Evolutionary conservation across 1,140 invertebrate species (phyloP).

Genomic region (Agrilus planipennis): DNA sequence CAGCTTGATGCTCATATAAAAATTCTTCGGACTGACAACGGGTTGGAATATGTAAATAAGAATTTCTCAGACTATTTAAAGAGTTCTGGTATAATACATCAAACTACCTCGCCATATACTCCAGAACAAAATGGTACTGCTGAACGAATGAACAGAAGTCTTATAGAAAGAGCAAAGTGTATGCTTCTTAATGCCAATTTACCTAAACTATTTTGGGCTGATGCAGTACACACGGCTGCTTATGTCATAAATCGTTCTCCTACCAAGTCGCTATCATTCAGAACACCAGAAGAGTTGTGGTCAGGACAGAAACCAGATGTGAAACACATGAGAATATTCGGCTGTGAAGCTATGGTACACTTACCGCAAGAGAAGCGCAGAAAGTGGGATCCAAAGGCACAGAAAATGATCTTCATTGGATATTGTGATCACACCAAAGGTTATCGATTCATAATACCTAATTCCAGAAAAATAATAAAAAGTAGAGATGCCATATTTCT

Average conservation of each 20-base stretch:
- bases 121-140: slow-evolving; percentile 34
- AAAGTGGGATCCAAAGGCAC: slow-evolving; percentile 15
- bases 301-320: slow-evolving; percentile 12
- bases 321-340: slow-evolving; percentile 25
- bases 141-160: slow-evolving; percentile 30
- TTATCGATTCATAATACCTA: too few relatives aligned
- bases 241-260: slow-evolving; percentile 26
- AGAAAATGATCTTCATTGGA: slow-evolving; percentile 15
- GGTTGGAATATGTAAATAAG: slow-evolving; percentile 20
- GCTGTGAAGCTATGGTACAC: slow-evolving; percentile 18
- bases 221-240: too few relatives aligned
- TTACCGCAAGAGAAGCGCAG: slow-evolving; percentile 13
- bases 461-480: too few relatives aligned
- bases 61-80: slow-evolving; percentile 20
- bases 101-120: slow-evolving; percentile 23
- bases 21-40: slow-evolving; percentile 19
- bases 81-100: slow-evolving; percentile 18
- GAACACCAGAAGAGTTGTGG: slow-evolving; percentile 19
- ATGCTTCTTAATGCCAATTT: slow-evolving; percentile 26
- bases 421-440: too few relatives aligned
- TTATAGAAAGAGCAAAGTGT: slow-evolving; percentile 27
- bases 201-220: slow-evolving; percentile 28
- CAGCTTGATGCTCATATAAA: slow-evolving; percentile 23
- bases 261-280: slow-evolving; percentile 1
- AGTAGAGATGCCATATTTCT: too few relatives aligned